These are phyloP conservation scores for Alethe diademata DNA, from an alignment of 2,113 vertebrate species.

Conservation along the genomic window DNA sequence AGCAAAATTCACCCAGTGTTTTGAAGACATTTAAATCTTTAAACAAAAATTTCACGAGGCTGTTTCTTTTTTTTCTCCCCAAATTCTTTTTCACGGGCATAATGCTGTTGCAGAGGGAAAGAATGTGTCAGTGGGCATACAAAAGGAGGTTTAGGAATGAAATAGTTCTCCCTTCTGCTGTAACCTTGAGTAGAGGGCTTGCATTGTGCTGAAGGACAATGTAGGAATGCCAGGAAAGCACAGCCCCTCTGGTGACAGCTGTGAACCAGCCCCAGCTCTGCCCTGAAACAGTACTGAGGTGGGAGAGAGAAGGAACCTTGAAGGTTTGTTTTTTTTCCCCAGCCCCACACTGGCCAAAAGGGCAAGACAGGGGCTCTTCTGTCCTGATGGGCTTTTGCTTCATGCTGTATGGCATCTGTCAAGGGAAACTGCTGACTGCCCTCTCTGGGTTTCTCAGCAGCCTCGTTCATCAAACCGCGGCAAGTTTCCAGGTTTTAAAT, in stretches of 20 bases:
- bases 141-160: slow-evolving; percentile 12
- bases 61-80: rapidly evolving
- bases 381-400: neutral
- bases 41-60: neutral
- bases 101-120: neutral
- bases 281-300: neutral
- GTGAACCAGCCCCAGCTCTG: neutral
- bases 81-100: neutral
- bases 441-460: neutral
- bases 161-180: neutral
- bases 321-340: neutral
- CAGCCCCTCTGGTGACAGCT: neutral
- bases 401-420: neutral
- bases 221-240: neutral
- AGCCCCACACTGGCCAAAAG: neutral
- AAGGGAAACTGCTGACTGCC: slow-evolving; percentile 22
- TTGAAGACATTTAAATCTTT: neutral
- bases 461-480: slow-evolving; percentile 10
- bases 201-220: slow-evolving; percentile 14
- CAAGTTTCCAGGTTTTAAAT: slow-evolving; percentile 54
- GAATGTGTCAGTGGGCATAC: neutral
- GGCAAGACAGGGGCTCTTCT: neutral
- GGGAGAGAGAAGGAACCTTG: neutral
- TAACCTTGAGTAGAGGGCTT: slow-evolving; percentile 25
- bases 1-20: neutral